Base-by-base conservation (phyloP, 2,113 vertebrate species). In the Malurus melanocephalus region DNA sequence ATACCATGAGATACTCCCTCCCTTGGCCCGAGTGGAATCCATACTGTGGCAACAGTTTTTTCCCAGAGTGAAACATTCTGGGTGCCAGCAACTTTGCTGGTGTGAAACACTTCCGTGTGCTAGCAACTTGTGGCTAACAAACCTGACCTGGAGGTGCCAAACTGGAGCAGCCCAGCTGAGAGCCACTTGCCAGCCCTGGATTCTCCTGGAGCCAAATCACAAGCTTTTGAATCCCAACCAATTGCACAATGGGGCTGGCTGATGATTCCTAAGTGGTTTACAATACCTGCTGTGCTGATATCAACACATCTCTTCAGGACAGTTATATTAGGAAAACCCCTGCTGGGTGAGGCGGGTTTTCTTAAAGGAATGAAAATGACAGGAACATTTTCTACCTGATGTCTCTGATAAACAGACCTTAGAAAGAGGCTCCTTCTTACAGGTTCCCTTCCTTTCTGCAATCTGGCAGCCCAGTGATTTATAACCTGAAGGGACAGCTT, bases 201-300 rank as follows among this genome's bases (percentile, higher is more conserved):
- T 71, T 73, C 84, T 80, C 61, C 62, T 1, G 2, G 69, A 93
- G 67, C 56, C 93, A 93, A 93, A 93, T 91, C 72, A 80, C 56
- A 86, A 86, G 69, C 74, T 85, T 93, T 88, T 80, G 79, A 93
- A 85, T 84, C 80, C 80, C 64, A 93, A 90, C 57, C 88, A 92
- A 84, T 45, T 79, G 92, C 87, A 83, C 88, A 92, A n/a, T 73
- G 33, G 81, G 69, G 66, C 69, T 94, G 88, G 76, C 60, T 89
- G 90, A 82, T 62, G 91, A 78, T 88, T 80, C 74, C 72, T 91
- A 85, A 92, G 86, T 90, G 89, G 66, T 90, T 94, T 81, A 84
- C 72, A 95, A 88, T 85, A 95, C 90, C 93, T 88, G 78, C 91
- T 89, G 80, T 72, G 86, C 89, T 53, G 66, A 77, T 94, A 92